phyloP scores from a whole-genome alignment of 2,888 invertebrate species.

The Meiosimyza decipiens region DNA sequence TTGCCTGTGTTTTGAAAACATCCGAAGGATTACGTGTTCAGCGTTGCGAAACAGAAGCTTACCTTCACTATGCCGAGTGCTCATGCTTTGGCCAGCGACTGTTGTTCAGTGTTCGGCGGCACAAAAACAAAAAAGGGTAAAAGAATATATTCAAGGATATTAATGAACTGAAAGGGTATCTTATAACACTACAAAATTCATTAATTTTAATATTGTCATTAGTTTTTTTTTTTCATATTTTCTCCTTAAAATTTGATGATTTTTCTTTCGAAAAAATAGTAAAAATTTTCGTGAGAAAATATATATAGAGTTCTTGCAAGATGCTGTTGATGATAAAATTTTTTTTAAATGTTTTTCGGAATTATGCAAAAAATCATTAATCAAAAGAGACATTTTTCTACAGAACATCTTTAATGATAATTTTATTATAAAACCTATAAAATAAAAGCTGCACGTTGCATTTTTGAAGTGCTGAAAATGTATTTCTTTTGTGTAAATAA shows the following conservation, averaged over 20 bases:
- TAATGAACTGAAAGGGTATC: slow-evolving; percentile 39
- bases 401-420: neutral
- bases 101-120: no score
- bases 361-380: slow-evolving; percentile 18
- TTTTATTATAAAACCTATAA: neutral
- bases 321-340: slow-evolving; percentile 17
- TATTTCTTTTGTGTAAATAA: neutral
- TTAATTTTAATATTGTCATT: slow-evolving; percentile 65
- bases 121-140: slow-evolving; percentile 32
- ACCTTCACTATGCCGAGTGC: no score
- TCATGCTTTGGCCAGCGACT: no score
- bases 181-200: slow-evolving; percentile 50
- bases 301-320: neutral
- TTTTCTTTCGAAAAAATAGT: neutral
- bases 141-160: slow-evolving; percentile 16
- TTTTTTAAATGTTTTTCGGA: neutral
- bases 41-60: slow-evolving; percentile 27
- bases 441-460: no score
- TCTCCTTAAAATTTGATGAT: slow-evolving; percentile 17
- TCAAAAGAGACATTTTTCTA: neutral
- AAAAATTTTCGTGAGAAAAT: slow-evolving; percentile 1
- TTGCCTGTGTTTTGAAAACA: slow-evolving; percentile 52
- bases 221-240: slow-evolving; percentile 39
- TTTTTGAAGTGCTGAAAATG: no score
- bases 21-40: slow-evolving; percentile 45